Percentiles rank a stretch among this genome's conserved stretches.
Conservation (phyloP, 2,888 invertebrate species). For the Gymnosoma rotundatum region DNA sequence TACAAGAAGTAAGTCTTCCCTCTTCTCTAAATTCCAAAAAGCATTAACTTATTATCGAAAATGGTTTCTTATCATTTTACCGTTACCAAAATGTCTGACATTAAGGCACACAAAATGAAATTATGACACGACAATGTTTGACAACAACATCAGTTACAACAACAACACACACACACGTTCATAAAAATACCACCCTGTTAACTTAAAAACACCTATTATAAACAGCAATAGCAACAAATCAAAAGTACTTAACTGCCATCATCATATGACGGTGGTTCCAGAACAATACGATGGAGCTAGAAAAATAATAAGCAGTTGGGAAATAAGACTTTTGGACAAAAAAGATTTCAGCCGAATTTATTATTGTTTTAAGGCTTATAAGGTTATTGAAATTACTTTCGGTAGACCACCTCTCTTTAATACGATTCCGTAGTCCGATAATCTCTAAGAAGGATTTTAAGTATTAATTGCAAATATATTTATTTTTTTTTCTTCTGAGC, state of each 20-base stretch:
- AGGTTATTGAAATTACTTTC: too few species aligned
- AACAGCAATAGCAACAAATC: not conserved
- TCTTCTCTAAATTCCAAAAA: not conserved
- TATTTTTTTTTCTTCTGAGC: too few species aligned
- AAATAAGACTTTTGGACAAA: too few species aligned
- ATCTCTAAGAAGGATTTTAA: too few species aligned
- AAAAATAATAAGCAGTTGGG: too few species aligned
- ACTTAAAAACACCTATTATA: constrained; percentile 19
- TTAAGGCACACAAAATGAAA: constrained; percentile 48
- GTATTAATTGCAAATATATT: too few species aligned
- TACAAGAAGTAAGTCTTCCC: not conserved
- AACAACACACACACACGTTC: constrained; percentile 20
- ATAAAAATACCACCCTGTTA: not conserved
- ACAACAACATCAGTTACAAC: constrained; percentile 19
- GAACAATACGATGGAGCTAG: not conserved
- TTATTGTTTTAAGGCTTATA: too few species aligned
- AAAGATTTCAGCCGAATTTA: too few species aligned
- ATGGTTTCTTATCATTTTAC: constrained; percentile 61
- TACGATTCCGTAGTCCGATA: too few species aligned
- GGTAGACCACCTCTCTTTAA: too few species aligned
- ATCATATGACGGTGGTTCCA: not conserved
- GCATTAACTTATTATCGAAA: constrained; percentile 28
- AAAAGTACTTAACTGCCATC: not conserved
- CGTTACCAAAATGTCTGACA: constrained; percentile 61
- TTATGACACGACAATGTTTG: constrained; percentile 53